These are phyloP conservation scores for Hirtodrosophila histrioides DNA, from an alignment of 2,888 invertebrate species.

Conservation along the genomic window DNA sequence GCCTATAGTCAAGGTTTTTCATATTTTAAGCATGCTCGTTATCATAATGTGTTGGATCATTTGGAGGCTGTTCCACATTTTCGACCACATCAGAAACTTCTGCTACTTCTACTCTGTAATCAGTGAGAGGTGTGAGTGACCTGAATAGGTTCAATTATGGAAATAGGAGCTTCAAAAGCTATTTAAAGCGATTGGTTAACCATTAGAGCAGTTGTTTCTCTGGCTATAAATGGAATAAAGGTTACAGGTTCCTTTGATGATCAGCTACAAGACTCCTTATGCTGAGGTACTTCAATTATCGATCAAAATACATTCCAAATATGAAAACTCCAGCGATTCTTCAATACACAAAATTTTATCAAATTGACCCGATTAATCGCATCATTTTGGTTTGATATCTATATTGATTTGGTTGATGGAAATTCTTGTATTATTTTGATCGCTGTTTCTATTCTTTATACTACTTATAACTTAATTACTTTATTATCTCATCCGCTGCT, in stretches of 20 bases:
- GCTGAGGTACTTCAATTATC: too few relatives aligned
- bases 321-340: too few relatives aligned
- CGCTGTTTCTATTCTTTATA: neutral
- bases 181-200: constrained; percentile 20
- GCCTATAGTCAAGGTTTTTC: constrained; percentile 39
- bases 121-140: constrained; percentile 68
- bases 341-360: too few relatives aligned
- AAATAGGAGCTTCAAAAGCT: constrained; percentile 21
- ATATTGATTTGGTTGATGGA: too few relatives aligned
- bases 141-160: constrained; percentile 54
- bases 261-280: too few relatives aligned
- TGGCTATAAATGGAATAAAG: constrained; percentile 3
- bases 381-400: too few relatives aligned
- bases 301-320: too few relatives aligned
- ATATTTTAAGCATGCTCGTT: constrained; percentile 66
- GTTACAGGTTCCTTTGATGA: constrained; percentile 17
- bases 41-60: constrained; percentile 73
- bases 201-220: constrained; percentile 20
- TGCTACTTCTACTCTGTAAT: constrained; percentile 46
- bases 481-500: constrained; percentile 9
- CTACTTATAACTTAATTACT: neutral
- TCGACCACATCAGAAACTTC: constrained; percentile 1
- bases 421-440: too few relatives aligned
- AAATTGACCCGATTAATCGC: too few relatives aligned
- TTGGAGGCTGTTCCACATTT: constrained; percentile 43